Evolutionary conservation across 2,888 invertebrate species (phyloP), one percentile per base, ranked within the genome.

Genomic region (Aproaerema taeniolella): DNA sequence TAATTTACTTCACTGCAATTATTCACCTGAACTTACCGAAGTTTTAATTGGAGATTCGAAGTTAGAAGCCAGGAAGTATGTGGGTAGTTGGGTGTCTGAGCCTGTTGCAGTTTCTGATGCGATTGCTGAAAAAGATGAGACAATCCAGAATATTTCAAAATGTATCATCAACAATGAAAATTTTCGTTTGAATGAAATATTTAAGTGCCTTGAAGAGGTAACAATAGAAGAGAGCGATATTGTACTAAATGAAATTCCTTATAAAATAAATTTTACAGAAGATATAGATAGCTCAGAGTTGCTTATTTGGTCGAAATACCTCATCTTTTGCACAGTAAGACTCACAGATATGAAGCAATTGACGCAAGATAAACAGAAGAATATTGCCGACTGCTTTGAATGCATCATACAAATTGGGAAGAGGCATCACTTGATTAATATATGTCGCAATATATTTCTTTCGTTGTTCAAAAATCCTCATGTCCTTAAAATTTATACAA

Each of bases 1-100:
- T n/a, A 88, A 90, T 66, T 80, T 91, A 48, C 75, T 91, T 15
- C 91, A 92, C 58, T 79, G 75, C 39, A 91, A 91, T 70, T 88
- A 88, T 46, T 77, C 82, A 1, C 85, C 88, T 1, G 77, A 81
- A 34, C 54, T 86, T 39, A 85, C 91, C 2, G 78, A 85, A 47
- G 60, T 79, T 20, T 60, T 90, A 32, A 73, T 88, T 31, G 71
- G 80, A n/a, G 82, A 85, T 52, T 79, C 79, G 30, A 74, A 88
- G 47, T 42, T 81, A 4, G 71, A 88, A 35, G 70, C 79, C 5
- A 63, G 81, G 24, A 78, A 74, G 41, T 91, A 91, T 54, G 65
- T 90, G 1, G 67, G 68, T 0, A 77, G 74, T 50, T 91, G 90
- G 90, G 63, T 65, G 13, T 58, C 68, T 1, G 54, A 72, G 26